Conservation (phyloP, 2,888 invertebrate genomes). For the Eristalis arbustorum region DNA sequence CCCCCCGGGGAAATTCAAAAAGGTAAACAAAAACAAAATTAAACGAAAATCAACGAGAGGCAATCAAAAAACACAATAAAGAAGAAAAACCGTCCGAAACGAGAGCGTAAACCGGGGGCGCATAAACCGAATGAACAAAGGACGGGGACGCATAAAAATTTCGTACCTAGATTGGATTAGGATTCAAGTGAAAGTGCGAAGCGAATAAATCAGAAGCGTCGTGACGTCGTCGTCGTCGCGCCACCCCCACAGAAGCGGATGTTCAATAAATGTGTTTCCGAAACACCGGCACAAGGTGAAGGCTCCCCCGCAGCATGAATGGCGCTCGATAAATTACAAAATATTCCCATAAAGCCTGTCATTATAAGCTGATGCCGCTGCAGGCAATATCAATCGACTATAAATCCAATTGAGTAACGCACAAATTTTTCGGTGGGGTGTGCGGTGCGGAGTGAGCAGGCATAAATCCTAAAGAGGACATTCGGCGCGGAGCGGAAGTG, state of each 20-base stretch:
- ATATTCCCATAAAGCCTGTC: conserved; percentile 47
- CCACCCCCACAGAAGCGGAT: conserved; percentile 8
- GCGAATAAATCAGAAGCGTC: conserved; percentile 51
- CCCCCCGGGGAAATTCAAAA: conserved; percentile 21
- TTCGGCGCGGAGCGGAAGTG: neutral
- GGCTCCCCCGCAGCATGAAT: neutral
- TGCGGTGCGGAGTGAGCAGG: neutral
- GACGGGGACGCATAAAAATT: neutral
- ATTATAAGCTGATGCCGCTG: conserved; percentile 45
- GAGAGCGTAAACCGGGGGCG: neutral
- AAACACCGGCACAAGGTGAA: neutral
- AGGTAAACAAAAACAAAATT: conserved; percentile 7
- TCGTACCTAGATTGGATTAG: conserved; percentile 38
- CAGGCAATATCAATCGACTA: conserved; percentile 42
- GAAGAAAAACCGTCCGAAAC: neutral
- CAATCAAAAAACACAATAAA: conserved; percentile 37
- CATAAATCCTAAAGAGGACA: neutral
- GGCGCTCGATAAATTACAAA: conserved; percentile 43
- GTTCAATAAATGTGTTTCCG: conserved; percentile 33
- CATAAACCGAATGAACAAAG: neutral
- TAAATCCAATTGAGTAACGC: conserved; percentile 31
- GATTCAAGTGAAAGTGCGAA: conserved; percentile 48
- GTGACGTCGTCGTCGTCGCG: neutral
- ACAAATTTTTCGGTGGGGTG: neutral
- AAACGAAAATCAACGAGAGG: conserved; percentile 46